These are phyloP conservation scores for Mus musculus DNA, from an alignment of 2,113 vertebrate genomes.

Conservation along the genomic window DNA sequence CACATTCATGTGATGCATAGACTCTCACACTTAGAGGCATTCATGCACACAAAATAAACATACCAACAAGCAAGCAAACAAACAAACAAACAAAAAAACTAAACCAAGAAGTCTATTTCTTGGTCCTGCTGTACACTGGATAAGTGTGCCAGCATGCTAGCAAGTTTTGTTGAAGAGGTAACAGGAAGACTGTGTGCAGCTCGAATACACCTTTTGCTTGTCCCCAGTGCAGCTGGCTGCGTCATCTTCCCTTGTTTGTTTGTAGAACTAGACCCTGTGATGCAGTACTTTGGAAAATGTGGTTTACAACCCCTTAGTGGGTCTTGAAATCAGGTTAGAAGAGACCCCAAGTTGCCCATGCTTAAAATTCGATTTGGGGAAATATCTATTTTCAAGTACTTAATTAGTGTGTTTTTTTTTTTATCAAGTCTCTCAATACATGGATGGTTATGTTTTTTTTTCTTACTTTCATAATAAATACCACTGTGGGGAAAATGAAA, in stretches of 20 bases:
- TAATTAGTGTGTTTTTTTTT: conserved; percentile 44
- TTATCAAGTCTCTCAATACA: conserved; percentile 1
- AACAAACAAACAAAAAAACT: background rate
- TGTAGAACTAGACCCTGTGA: background rate
- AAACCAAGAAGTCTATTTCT: background rate
- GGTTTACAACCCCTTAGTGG: background rate
- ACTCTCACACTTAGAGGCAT: background rate
- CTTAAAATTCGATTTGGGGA: conserved; percentile 61
- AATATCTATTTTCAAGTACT: conserved; percentile 43
- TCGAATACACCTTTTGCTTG: background rate
- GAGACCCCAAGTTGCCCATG: conserved; percentile 27
- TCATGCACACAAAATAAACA: background rate
- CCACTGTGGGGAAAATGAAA: background rate
- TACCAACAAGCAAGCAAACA: background rate
- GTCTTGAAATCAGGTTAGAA: conserved; percentile 59
- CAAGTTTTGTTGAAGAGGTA: background rate
- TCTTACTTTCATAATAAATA: conserved; percentile 53
- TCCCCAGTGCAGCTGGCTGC: background rate
- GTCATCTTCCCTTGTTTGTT: background rate
- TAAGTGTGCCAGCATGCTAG: background rate
- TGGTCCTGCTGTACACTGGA: background rate
- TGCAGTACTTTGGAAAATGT: conserved; percentile 2
- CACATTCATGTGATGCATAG: background rate
- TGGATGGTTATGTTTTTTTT: conserved; percentile 34
- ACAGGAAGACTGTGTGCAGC: background rate